Base-by-base conservation (phyloP, 2,888 invertebrate genomes). In the Piscicola geometra region DNA sequence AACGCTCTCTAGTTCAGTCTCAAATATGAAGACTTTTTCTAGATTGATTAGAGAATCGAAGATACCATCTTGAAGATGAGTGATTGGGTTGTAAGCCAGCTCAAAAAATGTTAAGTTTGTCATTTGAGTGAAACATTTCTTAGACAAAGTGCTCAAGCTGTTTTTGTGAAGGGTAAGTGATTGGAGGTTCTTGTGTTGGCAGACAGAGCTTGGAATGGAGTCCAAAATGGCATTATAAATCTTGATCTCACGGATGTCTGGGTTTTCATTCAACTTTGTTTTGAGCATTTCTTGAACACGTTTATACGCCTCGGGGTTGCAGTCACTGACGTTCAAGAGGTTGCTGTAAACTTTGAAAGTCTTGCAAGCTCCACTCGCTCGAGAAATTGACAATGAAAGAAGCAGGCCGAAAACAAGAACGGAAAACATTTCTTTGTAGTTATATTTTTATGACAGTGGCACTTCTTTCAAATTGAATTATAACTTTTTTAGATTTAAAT, bases 41-140 rank as follows among this genome's bases (percentile, higher is more conserved):
- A 76, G 28, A 0, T 25, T n/a, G 5, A 36, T 21, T 3, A 76
- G 41, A n/a, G 64, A 60, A 30, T 76, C 66, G 28, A 76, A 76
- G 1, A 76, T 1, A 1, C 76, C 76, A 32, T 76, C 52, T 66
- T 71, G 71, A 21, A 52, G 32, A 50, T 21, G 25, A 21, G n/a
- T 56, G 21, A 56, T 3, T 15, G 60, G 60, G 25, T 36, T 73
- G 0, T 56, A 21, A 12, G 21, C 0, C 18, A 41, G 32, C 15
- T 18, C 36, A 5, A 75, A n/a, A 0, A 0, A 21, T n/a, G 3
- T 18, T 35, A 75, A 36, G 18, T 69, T 30, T 25, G 18, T 0
- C 12, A 75, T 15, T 9, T 50, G 30, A 0, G n/a, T 50, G 75
- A 75, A 25, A 35, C 75, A 75, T 25, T 70, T 41, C 21, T 70